Conservation (phyloP, 2,888 invertebrate species). For the Melanargia galathea region DNA sequence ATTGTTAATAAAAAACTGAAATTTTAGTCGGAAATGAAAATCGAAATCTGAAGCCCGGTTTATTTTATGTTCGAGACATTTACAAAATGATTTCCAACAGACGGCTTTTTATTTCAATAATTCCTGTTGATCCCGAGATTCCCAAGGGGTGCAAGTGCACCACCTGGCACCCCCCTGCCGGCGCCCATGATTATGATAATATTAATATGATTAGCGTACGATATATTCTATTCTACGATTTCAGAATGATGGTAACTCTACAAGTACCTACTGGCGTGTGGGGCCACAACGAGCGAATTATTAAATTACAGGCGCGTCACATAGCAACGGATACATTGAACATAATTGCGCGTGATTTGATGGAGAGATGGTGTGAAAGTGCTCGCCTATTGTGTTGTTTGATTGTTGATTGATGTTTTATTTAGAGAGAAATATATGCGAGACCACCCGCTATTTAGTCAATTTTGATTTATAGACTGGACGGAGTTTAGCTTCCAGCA, state of each 20-base stretch:
- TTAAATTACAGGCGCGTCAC: slow-evolving; percentile 18
- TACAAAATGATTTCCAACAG: too few species aligned
- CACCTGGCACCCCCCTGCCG: too few species aligned
- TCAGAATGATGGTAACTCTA: slow-evolving; percentile 6
- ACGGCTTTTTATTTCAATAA: too few species aligned
- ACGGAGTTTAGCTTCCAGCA: neutral
- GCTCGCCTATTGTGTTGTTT: neutral
- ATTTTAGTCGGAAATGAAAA: too few species aligned
- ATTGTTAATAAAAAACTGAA: too few species aligned
- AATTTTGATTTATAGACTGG: neutral
- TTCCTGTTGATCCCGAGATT: too few species aligned
- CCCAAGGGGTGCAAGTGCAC: too few species aligned
- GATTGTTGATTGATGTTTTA: slow-evolving; percentile 6
- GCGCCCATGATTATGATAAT: too few species aligned
- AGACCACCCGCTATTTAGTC: neutral
- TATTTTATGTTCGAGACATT: too few species aligned
- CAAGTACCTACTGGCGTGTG: neutral
- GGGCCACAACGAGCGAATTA: slow-evolving; percentile 17
- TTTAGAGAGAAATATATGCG: neutral
- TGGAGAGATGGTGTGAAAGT: slow-evolving; percentile 31
- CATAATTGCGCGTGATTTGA: slow-evolving; percentile 26
- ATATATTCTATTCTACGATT: neutral
- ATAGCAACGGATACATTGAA: slow-evolving; percentile 27
- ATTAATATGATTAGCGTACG: neutral
- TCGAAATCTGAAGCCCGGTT: too few species aligned